phyloP scores from a whole-genome alignment of 2,888 invertebrate species.

The Zelleria hepariella region DNA sequence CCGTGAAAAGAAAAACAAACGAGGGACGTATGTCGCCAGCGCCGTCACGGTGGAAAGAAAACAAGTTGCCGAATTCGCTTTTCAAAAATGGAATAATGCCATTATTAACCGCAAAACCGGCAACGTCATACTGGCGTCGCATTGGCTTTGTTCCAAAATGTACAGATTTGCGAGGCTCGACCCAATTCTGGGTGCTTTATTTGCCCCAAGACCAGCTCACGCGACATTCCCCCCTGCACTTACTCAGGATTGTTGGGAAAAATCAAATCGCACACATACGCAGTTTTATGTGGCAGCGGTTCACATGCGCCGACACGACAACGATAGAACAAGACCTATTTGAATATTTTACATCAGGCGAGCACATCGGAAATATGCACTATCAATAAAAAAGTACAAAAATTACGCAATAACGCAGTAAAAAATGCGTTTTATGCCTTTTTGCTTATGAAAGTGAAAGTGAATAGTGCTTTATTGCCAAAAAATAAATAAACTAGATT shows the following conservation, averaged over 20 bases:
- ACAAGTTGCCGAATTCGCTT: conserved; percentile 10
- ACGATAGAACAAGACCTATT: too few species aligned
- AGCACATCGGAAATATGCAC: too few species aligned
- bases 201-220: conserved; percentile 24
- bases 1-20: not conserved
- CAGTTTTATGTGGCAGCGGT: not conserved
- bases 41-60: not conserved
- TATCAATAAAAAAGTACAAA: too few species aligned
- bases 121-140: conserved; percentile 36
- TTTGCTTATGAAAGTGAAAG: too few species aligned
- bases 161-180: conserved; percentile 40
- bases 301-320: too few species aligned
- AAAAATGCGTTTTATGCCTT: too few species aligned
- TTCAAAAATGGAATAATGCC: conserved; percentile 23
- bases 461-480: too few species aligned
- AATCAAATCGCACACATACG: conserved; percentile 5
- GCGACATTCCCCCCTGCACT: conserved; percentile 57
- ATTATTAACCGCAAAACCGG: conserved; percentile 25
- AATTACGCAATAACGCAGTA: too few species aligned
- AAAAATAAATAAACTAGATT: too few species aligned
- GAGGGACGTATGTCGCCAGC: not conserved
- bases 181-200: conserved; percentile 61
- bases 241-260: conserved; percentile 18
- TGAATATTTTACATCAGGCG: too few species aligned
- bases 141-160: conserved; percentile 59